Percentiles rank a stretch among this genome's conserved stretches.
These are phyloP conservation scores for Ploceus nigricollis DNA, from an alignment of 2,113 vertebrate species.

Conservation along the genomic window DNA sequence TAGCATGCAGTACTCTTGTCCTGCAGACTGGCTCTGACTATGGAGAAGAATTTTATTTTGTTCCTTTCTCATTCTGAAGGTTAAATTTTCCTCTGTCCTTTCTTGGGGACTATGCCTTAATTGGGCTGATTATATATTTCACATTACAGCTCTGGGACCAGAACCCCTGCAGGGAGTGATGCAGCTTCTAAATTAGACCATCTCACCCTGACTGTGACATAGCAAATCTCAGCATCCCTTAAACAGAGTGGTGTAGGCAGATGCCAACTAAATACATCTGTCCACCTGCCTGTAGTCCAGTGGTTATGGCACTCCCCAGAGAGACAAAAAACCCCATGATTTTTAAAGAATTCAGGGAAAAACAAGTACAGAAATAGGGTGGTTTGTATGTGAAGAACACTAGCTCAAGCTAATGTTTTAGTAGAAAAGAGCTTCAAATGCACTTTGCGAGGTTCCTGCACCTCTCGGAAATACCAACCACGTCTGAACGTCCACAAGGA, in stretches of 20 bases:
- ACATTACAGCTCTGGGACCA: not conserved
- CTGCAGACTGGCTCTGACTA: not conserved
- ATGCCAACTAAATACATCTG: not conserved
- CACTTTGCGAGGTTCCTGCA: not conserved
- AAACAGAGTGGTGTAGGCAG: not conserved
- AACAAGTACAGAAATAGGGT: not conserved
- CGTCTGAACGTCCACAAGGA: rapidly evolving
- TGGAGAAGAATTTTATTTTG: not conserved
- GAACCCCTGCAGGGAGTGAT: not conserved
- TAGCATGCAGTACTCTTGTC: not conserved
- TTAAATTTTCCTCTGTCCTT: not conserved
- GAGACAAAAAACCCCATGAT: not conserved
- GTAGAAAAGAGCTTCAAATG: not conserved
- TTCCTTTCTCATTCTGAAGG: not conserved
- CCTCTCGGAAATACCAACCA: not conserved
- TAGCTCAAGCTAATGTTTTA: not conserved
- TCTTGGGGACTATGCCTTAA: not conserved
- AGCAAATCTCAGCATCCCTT: not conserved
- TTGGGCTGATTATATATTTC: not conserved
- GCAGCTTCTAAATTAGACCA: not conserved
- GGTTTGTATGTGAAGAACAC: not conserved
- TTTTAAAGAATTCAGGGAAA: not conserved
- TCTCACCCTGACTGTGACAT: not conserved
- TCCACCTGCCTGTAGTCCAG: not conserved
- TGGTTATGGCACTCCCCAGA: not conserved